Base-by-base conservation (phyloP, 2,797 vertebrate genomes). In the Myotis pilosus region DNA sequence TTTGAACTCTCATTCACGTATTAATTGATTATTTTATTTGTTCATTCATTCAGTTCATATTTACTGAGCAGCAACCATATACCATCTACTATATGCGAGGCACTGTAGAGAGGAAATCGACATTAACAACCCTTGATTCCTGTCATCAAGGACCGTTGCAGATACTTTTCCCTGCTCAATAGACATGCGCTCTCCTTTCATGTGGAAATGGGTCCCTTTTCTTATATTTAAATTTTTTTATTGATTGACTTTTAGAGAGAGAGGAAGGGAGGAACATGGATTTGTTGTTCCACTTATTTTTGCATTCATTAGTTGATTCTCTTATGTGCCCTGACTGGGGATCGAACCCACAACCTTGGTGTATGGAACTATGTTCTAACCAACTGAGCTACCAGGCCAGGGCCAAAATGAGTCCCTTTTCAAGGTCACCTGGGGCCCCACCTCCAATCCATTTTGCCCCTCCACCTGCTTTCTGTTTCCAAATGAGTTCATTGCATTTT, bases 11-110 rank as follows among this genome's bases (percentile, higher is more conserved):
- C 51, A 66, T 83, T 92, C n/a, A 30, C 72, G 36, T 72, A 84
- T 89, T 92, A 76, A 88, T 87, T 88, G 90, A 87, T 91, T 87
- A 87, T 55, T 93, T 81, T 81, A 82, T 92, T 69, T 83, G 80
- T 92, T 89, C 81, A 93, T 82, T 94, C 38, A 81, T 64, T 91
- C 62, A 81, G 68, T 82, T 69, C 85, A 28, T 87, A 93, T 89
- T 96, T 95, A 75, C 33, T 84, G 44, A 87, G 55, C 41, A 92
- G 51, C 47, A 72, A 57, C 72, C 75, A 79, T 49, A 60, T 25
- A 47, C 47, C 53, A 81, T 84, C 64, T 38, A 74, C 60, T 62
- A 16, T 51, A 57, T 36, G 72, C 16, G 25, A 82, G 71, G 30
- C 15, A 49, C 55, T 33, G 0, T 8, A 69, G 76, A 82, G 22